Conservation (phyloP, 2,888 invertebrate genomes). For the Acanthosepion esculentum region DNA sequence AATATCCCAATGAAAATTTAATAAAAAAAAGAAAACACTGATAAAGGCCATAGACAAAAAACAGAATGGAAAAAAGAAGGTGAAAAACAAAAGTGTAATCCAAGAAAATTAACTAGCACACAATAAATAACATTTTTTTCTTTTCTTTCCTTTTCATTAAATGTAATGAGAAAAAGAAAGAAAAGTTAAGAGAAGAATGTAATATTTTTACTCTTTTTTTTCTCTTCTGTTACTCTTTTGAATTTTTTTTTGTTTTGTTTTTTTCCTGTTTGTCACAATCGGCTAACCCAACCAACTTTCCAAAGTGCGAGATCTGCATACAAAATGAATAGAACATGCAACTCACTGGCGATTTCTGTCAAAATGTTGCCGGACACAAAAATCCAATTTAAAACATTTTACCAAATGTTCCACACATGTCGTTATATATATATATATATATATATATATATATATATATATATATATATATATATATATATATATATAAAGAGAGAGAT, state of each 20-base stretch:
- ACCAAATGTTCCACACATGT: not conserved
- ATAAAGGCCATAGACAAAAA: not conserved
- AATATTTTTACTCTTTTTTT: not conserved
- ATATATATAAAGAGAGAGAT: too few relatives aligned
- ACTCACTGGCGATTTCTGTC: not conserved
- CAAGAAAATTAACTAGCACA: not conserved
- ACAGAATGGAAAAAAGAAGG: too few relatives aligned
- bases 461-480: too few relatives aligned
- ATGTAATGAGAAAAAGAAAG: not conserved
- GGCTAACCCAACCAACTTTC: not conserved
- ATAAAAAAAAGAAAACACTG: not conserved
- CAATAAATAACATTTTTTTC: not conserved
- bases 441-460: not conserved
- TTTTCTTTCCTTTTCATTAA: not conserved
- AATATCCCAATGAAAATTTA: not conserved
- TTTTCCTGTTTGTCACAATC: not conserved
- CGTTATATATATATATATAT: not conserved
- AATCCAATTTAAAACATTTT: not conserved
- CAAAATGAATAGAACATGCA: not conserved
- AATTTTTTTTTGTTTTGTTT: not conserved
- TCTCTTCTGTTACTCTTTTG: not conserved
- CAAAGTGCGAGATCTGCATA: not conserved
- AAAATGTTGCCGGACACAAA: not conserved
- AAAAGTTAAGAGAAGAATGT: not conserved
- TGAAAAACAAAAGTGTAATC: not conserved